Evolutionary conservation across 35 echinoderm and acorn worm species (phyloP).

Genomic region (Ptychodera flava): DNA sequence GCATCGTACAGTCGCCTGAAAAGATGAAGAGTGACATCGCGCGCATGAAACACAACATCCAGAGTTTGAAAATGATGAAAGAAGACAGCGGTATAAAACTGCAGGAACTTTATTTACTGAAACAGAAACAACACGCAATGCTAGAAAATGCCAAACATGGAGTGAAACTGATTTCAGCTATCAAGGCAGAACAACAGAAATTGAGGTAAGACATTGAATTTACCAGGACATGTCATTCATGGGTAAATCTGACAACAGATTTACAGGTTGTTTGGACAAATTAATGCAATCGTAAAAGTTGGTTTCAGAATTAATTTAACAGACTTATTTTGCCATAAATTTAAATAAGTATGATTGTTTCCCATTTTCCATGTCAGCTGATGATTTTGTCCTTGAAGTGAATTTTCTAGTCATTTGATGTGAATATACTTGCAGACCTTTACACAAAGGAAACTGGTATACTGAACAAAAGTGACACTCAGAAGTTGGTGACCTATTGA

Average conservation of each 20-base stretch:
- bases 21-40: slow-evolving; percentile 85
- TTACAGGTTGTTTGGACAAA: background rate
- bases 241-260: background rate
- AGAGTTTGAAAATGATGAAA: slow-evolving; percentile 51
- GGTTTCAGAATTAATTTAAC: background rate
- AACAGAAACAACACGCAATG: slow-evolving; percentile 31
- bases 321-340: background rate
- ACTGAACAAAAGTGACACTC: too few relatives aligned
- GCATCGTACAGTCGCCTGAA: slow-evolving; percentile 96
- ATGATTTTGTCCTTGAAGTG: too few relatives aligned
- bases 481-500: too few relatives aligned
- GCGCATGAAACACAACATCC: slow-evolving; percentile 72
- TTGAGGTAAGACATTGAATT: slow-evolving; percentile 59
- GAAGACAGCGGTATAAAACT: slow-evolving; percentile 63
- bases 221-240: background rate
- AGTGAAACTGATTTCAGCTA: slow-evolving; percentile 41
- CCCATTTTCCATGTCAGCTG: background rate
- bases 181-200: slow-evolving; percentile 54
- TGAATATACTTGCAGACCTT: too few relatives aligned
- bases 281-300: background rate
- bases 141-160: slow-evolving; percentile 54
- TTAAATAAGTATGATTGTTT: background rate
- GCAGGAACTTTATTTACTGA: slow-evolving; percentile 54
- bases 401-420: too few relatives aligned
- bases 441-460: too few relatives aligned